phyloP scores from a whole-genome alignment of 2,888 invertebrate species.

The Machimus atricapillus region DNA sequence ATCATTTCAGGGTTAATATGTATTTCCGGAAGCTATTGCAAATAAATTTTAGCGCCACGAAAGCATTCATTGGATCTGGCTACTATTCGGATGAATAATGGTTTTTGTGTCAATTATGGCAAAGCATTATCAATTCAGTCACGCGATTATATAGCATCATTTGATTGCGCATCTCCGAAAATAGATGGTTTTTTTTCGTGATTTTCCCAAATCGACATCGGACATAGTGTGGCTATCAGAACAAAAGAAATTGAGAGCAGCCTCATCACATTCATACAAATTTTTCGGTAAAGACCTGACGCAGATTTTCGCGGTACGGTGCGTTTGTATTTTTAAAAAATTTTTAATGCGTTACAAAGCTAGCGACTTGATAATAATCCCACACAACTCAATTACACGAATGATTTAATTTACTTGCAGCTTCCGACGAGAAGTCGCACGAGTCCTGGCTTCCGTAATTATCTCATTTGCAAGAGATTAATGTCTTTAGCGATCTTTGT shows the following conservation, averaged over 20 bases:
- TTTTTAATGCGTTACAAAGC: neutral
- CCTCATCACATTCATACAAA: neutral
- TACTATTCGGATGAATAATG: neutral
- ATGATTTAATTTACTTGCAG: constrained; percentile 24
- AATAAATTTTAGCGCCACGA: neutral
- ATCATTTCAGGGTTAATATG: neutral
- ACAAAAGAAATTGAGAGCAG: neutral
- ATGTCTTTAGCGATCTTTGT: constrained; percentile 23
- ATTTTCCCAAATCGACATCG: neutral
- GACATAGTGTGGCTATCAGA: neutral
- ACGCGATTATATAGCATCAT: constrained; percentile 19
- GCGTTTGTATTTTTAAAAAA: neutral
- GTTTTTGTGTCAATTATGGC: constrained; percentile 18
- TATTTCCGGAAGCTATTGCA: neutral
- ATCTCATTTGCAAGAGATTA: constrained; percentile 22
- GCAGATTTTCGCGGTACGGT: neutral
- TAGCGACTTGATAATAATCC: neutral
- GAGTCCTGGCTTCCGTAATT: constrained; percentile 30
- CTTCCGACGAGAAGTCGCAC: constrained; percentile 21
- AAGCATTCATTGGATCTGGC: neutral
- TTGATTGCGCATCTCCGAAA: constrained; percentile 16
- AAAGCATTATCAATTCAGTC: constrained; percentile 13
- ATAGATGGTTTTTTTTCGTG: constrained; percentile 17
- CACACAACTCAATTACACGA: constrained; percentile 29
- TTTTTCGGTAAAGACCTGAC: neutral